These are phyloP conservation scores for Oreochromis grahami DNA, from an alignment of 2,797 vertebrate species.

Conservation along the genomic window DNA sequence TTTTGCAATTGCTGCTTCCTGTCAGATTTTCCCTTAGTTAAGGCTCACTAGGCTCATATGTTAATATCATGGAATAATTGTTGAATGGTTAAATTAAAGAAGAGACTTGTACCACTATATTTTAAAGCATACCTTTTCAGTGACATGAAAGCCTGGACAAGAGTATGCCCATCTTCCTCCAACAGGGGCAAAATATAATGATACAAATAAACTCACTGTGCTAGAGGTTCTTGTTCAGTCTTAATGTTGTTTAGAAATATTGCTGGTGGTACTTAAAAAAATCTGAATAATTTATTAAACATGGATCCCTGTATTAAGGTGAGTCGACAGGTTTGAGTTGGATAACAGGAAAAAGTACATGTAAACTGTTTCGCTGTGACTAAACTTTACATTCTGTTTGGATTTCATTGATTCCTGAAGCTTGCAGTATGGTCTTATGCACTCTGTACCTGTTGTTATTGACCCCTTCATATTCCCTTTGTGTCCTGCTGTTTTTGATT, in stretches of 20 bases:
- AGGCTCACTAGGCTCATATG: rapidly evolving
- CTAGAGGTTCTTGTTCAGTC: background rate
- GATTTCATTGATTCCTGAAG: background rate
- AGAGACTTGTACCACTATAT: background rate
- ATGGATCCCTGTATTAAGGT: background rate
- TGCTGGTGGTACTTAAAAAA: background rate
- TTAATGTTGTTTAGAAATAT: background rate
- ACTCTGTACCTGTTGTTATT: background rate
- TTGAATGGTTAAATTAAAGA: background rate
- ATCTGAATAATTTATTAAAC: background rate
- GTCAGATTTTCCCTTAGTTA: background rate
- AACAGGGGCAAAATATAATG: background rate
- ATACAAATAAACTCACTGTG: background rate
- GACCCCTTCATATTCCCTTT: background rate
- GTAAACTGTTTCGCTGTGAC: background rate
- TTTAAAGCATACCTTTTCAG: background rate
- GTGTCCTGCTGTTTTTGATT: background rate
- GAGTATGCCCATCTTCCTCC: background rate
- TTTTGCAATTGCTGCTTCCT: background rate
- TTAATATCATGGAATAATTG: background rate
- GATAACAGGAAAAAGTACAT: background rate
- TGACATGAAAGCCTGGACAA: background rate
- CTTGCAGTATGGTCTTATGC: rapidly evolving
- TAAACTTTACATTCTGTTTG: background rate
- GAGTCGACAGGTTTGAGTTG: background rate